These are phyloP conservation scores for Lophotriccus pileatus DNA, from an alignment of 2,797 vertebrate species.

Conservation along the genomic window DNA sequence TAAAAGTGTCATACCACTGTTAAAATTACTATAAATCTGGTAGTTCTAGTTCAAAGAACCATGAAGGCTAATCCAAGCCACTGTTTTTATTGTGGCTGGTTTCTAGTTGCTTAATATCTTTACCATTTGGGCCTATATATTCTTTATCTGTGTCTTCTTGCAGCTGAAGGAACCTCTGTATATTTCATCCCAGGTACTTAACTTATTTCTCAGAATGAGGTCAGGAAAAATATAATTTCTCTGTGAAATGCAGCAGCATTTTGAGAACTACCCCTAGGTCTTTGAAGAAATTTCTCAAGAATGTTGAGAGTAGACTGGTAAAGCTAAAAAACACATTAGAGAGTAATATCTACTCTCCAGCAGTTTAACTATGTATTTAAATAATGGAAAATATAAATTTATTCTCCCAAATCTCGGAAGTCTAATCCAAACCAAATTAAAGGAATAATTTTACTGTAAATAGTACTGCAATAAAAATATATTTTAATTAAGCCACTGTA, in stretches of 20 bases:
- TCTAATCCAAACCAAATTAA: constrained; percentile 11
- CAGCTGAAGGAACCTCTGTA: not conserved
- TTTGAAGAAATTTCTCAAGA: not conserved
- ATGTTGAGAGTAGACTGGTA: not conserved
- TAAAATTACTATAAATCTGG: not conserved
- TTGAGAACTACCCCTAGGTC: not conserved
- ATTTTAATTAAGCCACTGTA: constrained; percentile 4
- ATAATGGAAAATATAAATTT: not conserved
- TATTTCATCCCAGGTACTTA: not conserved
- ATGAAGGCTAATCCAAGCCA: not conserved
- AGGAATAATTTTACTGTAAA: constrained; percentile 33
- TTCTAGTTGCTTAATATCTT: not conserved
- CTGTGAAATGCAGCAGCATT: not conserved
- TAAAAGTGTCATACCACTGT: not conserved
- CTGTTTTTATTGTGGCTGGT: not conserved
- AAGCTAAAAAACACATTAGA: not conserved
- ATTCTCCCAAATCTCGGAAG: not conserved
- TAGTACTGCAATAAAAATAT: not conserved
- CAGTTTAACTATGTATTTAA: not conserved
- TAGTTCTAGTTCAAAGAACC: not conserved
- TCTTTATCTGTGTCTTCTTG: not conserved
- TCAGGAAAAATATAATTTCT: not conserved
- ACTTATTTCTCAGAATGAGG: not conserved
- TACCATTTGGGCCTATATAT: not conserved
- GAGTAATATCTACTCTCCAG: not conserved